Percentiles rank a stretch among this genome's conserved stretches.
These are phyloP conservation scores for Oenanthe melanoleuca DNA, from an alignment of 2,113 vertebrate genomes.

Conservation along the genomic window DNA sequence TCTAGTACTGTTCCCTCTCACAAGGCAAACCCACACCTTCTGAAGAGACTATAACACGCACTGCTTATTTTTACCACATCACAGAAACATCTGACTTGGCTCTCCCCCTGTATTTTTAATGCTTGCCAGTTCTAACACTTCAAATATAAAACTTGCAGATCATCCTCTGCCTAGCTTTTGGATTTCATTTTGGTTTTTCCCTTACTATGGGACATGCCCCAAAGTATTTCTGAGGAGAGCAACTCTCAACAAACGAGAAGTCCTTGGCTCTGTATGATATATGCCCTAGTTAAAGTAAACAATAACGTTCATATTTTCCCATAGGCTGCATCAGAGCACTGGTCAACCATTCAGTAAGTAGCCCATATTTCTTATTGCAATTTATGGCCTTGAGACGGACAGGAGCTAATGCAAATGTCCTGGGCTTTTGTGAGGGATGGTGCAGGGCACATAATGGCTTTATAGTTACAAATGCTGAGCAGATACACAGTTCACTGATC, in stretches of 20 bases:
- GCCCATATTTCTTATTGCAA: conserved; percentile 30
- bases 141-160: conserved; percentile 42
- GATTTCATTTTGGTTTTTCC: conserved; percentile 7
- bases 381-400: conserved; percentile 18
- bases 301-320: conserved; percentile 56
- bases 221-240: conserved; percentile 16
- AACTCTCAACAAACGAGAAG: not conserved
- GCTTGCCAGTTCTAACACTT: conserved; percentile 70
- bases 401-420: conserved; percentile 28
- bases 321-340: conserved; percentile 29
- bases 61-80: conserved; percentile 62
- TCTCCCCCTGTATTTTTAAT: not conserved
- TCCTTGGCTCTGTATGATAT: conserved; percentile 33
- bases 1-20: conserved; percentile 21
- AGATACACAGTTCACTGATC: conserved; percentile 51
- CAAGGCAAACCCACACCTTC: conserved; percentile 54
- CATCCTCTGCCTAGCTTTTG: not conserved
- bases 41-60: conserved; percentile 56
- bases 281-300: conserved; percentile 59
- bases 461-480: not conserved
- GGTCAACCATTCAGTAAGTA: conserved; percentile 48
- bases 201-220: conserved; percentile 37
- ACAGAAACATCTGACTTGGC: conserved; percentile 12
- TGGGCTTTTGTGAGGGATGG: conserved; percentile 23
- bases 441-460: not conserved